A percentile compares a stretch with the other conserved stretches of the same genome.
Evolutionary conservation across 2,888 invertebrate species (phyloP).

Genomic region (Neocrepidodera transversa): DNA sequence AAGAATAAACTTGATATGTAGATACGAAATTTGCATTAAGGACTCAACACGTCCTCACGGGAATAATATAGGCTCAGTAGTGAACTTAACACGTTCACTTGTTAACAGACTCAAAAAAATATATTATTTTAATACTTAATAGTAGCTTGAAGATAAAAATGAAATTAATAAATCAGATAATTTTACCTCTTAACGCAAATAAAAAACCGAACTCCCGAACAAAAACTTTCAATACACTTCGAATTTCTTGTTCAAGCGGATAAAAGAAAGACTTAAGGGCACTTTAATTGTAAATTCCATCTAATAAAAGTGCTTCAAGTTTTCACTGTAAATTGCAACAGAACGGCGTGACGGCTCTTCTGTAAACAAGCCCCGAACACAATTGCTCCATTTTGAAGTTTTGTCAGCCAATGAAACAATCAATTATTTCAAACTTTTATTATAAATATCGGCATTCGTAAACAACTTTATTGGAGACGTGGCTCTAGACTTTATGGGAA

Average conservation of each 20-base stretch:
- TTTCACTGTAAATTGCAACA: conserved; percentile 18
- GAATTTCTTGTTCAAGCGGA: conserved; percentile 9
- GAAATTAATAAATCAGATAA: too few relatives aligned
- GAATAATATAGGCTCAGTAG: too few relatives aligned
- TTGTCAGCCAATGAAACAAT: conserved; percentile 7
- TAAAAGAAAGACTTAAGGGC: conserved; percentile 12
- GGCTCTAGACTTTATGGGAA: conserved; percentile 3
- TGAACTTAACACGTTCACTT: too few relatives aligned
- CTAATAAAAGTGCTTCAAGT: conserved; percentile 16
- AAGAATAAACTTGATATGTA: too few relatives aligned
- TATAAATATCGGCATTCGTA: conserved; percentile 12
- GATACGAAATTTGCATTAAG: too few relatives aligned
- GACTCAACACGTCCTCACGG: too few relatives aligned
- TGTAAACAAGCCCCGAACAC: conserved; percentile 16
- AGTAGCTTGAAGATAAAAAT: too few relatives aligned
- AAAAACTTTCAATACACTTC: conserved; percentile 3
- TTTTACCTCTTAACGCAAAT: too few relatives aligned
- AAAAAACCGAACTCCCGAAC: too few relatives aligned
- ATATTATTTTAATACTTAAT: too few relatives aligned
- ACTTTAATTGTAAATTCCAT: conserved; percentile 21
- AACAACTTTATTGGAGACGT: conserved; percentile 16
- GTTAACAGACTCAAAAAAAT: too few relatives aligned
- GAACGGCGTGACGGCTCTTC: not conserved
- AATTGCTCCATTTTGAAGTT: conserved; percentile 14
- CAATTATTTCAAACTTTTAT: conserved; percentile 23